Evolutionary conservation across 2,113 vertebrate species (phyloP), one percentile per base, ranked within the genome.

Genomic region (Galeopterus variegatus): DNA sequence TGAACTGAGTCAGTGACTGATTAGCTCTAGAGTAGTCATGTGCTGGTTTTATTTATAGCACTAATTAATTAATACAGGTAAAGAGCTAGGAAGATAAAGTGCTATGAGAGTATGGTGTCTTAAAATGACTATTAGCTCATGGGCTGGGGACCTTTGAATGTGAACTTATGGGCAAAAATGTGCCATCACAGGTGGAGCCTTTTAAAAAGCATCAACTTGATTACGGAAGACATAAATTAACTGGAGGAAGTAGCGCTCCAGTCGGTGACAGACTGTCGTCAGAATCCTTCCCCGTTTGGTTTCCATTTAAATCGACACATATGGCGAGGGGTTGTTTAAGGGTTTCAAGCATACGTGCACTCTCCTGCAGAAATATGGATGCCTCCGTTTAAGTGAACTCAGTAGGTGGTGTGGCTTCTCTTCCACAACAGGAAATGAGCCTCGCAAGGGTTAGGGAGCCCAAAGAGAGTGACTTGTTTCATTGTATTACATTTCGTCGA

Each of bases 21-120:
- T 97, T 94, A 90, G 96, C 93, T 96, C 94, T 48, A 76, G 91
- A 97, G 90, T 72, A 94, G 89, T 90, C 95, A 67, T 94, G 95
- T 96, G 93, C 84, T 82, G 45, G 41, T 98, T 96, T 86, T 54
- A 97, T 96, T 96, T 98, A 97, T 96, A 94, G 97, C 96, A 67
- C 88, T 93, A 88, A 97, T 97, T 97, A 98, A 97, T 98, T 96
- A 96, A 97, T 95, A 87, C 94, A 97, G 97, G 97, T 98, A 87
- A 96, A 95, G 92, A 88, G 90, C 70, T 14, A 5, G 73, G 96
- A 91, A 93, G 97, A 97, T 83, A 67, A 93, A 94, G 95, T 81
- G 60, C 89, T 73, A 6, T 23, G n/a, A 24, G 91, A 45, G 62
- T 50, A 41, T 31, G 0, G 52, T 50, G 72, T 96, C 95, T 96